These are phyloP conservation scores for Gymnothorax reevesii DNA, from an alignment of 2,797 vertebrate species.

Conservation along the genomic window DNA sequence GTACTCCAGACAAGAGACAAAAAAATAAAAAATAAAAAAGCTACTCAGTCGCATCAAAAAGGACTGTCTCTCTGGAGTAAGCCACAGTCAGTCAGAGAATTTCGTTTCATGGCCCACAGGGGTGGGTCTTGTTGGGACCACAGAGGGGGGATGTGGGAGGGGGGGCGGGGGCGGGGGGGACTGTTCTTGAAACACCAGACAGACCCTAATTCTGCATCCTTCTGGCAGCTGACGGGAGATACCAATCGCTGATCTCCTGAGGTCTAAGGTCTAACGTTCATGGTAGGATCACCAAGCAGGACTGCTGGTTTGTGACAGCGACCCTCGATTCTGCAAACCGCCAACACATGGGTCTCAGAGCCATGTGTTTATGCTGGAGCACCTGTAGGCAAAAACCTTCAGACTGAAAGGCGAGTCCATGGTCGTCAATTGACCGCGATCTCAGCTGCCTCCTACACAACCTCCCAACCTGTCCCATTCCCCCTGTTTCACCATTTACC, in stretches of 20 bases:
- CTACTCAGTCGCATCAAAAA: neutral
- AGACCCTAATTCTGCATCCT: conserved; percentile 31
- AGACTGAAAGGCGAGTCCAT: conserved; percentile 13
- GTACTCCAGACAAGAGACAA: conserved; percentile 57
- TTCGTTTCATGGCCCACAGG: neutral
- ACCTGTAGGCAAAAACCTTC: neutral
- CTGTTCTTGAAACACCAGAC: neutral
- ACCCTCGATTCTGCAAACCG: conserved; percentile 18
- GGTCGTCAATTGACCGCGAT: neutral
- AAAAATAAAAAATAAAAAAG: conserved; percentile 28
- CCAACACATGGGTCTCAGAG: neutral
- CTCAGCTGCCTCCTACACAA: neutral
- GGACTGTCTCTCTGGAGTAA: conserved; percentile 32
- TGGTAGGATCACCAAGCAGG: conserved; percentile 25
- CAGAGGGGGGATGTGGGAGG: neutral
- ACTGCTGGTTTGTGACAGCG: conserved; percentile 20
- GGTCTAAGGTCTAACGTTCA: conserved; percentile 17
- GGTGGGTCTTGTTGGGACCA: neutral
- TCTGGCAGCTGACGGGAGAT: conserved; percentile 39
- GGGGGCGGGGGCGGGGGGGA: neutral
- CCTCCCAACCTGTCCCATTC: neutral
- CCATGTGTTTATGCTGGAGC: neutral
- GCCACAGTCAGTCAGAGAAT: neutral
- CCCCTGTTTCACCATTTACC: no score
- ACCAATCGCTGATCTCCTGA: conserved; percentile 34